phyloP scores from a whole-genome alignment of 2,797 vertebrate genomes.

The Okamejei kenojei region DNA sequence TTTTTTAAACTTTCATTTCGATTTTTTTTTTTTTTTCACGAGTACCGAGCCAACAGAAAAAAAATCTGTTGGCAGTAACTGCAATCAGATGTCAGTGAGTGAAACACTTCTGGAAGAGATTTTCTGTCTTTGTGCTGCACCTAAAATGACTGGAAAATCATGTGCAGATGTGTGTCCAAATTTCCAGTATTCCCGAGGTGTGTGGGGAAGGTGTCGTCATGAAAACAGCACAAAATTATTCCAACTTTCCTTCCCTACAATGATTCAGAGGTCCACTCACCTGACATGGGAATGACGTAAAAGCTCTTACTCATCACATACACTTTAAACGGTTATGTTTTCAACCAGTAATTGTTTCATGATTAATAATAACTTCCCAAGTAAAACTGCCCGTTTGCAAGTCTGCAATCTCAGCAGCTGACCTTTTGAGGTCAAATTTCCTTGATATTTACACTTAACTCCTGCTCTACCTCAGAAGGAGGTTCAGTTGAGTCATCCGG shows the following conservation, averaged over 20 bases:
- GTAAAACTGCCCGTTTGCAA: not conserved
- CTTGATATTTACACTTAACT: not conserved
- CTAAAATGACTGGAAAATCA: not conserved
- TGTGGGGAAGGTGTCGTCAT: too few relatives aligned
- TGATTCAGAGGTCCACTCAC: not conserved
- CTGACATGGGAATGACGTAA: not conserved
- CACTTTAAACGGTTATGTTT: not conserved
- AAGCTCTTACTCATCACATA: not conserved
- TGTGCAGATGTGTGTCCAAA: not conserved
- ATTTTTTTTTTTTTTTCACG: slow-evolving; percentile 1
- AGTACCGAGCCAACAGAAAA: not conserved
- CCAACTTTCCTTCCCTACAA: not conserved
- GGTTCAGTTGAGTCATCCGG: not conserved
- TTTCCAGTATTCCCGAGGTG: not conserved
- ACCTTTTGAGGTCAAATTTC: not conserved
- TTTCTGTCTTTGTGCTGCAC: not conserved
- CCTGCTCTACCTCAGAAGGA: not conserved
- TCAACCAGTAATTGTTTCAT: too few relatives aligned
- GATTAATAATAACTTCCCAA: not conserved
- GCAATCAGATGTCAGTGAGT: slow-evolving; percentile 21
- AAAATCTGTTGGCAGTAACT: slow-evolving; percentile 17
- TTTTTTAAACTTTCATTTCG: slow-evolving; percentile 24
- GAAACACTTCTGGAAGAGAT: not conserved
- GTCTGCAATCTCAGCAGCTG: not conserved
- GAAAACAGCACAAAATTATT: not conserved